Percentiles rank a stretch among this genome's conserved stretches.
Conservation (phyloP, 1,140 invertebrate species). For the Polypedilum vanderplanki region DNA sequence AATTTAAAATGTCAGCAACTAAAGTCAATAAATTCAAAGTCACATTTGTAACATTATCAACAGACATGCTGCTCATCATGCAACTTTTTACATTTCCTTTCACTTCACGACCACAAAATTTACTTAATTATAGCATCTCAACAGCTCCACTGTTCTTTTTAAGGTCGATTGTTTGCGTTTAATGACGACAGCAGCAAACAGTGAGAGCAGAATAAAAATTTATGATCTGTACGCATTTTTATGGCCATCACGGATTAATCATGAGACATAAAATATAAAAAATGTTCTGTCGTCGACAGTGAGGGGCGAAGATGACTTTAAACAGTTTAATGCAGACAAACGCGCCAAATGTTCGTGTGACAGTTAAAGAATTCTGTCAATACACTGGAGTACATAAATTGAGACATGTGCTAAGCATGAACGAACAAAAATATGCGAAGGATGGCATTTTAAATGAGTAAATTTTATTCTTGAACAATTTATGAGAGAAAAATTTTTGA, state of each 20-base stretch:
- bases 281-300: not conserved
- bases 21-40: too few species aligned
- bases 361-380: not conserved
- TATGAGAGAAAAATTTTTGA: too few species aligned
- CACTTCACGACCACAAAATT: too few species aligned
- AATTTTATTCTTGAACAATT: too few species aligned
- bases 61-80: too few species aligned
- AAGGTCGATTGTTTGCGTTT: not conserved
- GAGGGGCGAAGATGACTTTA: not conserved
- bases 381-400: not conserved
- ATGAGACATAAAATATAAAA: slow-evolving; percentile 1
- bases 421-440: too few species aligned
- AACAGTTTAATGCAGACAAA: not conserved
- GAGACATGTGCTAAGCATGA: not conserved
- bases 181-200: not conserved
- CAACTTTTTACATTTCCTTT: too few species aligned
- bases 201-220: not conserved
- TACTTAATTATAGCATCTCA: too few species aligned
- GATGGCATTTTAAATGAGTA: too few species aligned
- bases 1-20: too few species aligned
- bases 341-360: not conserved
- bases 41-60: too few species aligned
- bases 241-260: slow-evolving; percentile 16
- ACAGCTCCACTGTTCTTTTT: not conserved
- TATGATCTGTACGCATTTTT: slow-evolving; percentile 12